phyloP scores from a whole-genome alignment of 2,113 vertebrate species.

The Rhegmatorhina hoffmannsi region DNA sequence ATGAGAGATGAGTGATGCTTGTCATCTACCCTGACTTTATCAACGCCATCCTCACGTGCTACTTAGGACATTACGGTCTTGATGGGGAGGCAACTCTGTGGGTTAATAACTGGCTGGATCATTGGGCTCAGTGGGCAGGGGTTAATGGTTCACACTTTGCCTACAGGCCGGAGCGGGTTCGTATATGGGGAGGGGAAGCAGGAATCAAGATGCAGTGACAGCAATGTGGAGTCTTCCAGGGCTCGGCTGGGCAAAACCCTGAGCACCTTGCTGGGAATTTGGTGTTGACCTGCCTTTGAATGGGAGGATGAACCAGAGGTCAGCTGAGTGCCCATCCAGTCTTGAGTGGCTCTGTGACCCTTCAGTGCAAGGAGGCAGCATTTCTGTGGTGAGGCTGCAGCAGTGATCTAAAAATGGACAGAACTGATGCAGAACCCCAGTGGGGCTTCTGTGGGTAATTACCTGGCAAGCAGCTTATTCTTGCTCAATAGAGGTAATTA shows the following conservation, averaged over 20 bases:
- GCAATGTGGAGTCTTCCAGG: neutral
- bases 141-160: neutral
- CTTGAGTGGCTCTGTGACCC: neutral
- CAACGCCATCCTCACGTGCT: neutral
- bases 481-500: neutral
- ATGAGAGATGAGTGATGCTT: neutral
- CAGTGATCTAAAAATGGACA: neutral
- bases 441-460: neutral
- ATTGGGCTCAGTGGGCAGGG: neutral
- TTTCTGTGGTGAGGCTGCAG: neutral
- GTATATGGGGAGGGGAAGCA: too few species aligned
- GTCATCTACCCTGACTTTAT: neutral
- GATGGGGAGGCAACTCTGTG: rapidly evolving
- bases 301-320: neutral
- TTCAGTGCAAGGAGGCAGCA: neutral
- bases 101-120: neutral
- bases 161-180: neutral
- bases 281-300: neutral
- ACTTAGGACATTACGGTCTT: neutral
- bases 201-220: neutral
- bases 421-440: neutral
- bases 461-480: neutral
- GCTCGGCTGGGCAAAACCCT: neutral
- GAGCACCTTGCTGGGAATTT: neutral
- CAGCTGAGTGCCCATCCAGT: neutral